Percentiles rank a stretch among this genome's conserved stretches.
Conservation (phyloP, 1,140 invertebrate genomes). For the Triops longicaudatus region DNA sequence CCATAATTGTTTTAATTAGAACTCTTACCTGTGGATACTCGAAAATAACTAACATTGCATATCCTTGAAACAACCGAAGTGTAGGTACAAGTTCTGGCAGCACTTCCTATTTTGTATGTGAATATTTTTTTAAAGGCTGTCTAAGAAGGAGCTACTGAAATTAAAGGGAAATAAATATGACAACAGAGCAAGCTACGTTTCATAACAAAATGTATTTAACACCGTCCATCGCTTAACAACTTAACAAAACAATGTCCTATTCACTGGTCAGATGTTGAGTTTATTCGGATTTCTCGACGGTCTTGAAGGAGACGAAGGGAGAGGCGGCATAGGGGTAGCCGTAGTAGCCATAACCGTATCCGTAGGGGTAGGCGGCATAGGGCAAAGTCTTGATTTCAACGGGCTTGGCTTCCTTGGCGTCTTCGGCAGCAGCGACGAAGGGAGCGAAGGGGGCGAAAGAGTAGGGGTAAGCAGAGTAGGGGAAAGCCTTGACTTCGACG, state of each 20-base stretch:
- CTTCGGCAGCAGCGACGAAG: slow-evolving; percentile 17
- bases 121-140: no score
- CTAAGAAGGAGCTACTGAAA: no score
- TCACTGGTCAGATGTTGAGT: not conserved
- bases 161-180: no score
- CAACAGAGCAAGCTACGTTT: not conserved
- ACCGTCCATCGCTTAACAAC: not conserved
- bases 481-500: not conserved
- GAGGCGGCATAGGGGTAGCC: not conserved
- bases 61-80: no score
- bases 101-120: no score
- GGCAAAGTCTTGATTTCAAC: not conserved
- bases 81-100: no score
- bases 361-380: slow-evolving; percentile 6
- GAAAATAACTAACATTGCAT: no score
- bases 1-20: no score
- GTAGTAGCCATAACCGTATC: not conserved
- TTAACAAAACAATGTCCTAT: not conserved
- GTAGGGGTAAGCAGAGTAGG: not conserved
- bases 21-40: no score
- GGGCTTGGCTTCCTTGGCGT: not conserved
- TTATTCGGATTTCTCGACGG: slow-evolving; percentile 1
- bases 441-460: not conserved
- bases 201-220: not conserved
- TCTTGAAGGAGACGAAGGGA: not conserved